Conservation (phyloP, 2,113 vertebrate species). For the human region DNA sequence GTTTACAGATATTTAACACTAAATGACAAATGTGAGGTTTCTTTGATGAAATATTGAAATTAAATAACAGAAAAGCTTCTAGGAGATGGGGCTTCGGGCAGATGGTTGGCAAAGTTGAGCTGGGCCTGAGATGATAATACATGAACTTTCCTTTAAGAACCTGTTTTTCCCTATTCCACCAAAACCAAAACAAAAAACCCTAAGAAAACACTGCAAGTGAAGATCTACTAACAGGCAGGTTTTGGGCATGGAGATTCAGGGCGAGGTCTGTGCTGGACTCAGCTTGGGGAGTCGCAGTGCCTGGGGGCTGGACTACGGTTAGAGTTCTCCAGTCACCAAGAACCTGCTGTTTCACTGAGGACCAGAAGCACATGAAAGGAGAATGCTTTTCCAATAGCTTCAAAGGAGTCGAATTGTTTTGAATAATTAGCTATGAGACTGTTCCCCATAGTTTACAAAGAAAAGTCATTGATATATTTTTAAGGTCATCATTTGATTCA, state of each 20-base stretch:
- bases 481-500: background rate
- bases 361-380: no score
- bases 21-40: background rate
- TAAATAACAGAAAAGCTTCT: background rate
- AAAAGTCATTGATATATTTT: background rate
- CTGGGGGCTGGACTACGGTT: background rate
- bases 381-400: background rate
- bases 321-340: fast-evolving
- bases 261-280: background rate
- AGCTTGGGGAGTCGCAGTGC: background rate
- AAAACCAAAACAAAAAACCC: background rate
- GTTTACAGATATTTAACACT: background rate
- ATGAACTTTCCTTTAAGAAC: background rate
- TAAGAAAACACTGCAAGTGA: background rate
- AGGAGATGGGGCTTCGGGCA: background rate
- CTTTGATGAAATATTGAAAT: background rate
- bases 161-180: background rate
- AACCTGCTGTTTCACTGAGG: fast-evolving
- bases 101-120: background rate
- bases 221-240: background rate
- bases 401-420: background rate
- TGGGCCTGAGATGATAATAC: background rate
- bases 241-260: fast-evolving
- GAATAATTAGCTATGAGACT: background rate
- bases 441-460: background rate